Percentiles rank a stretch among this genome's conserved stretches.
Conservation (phyloP, 1,140 invertebrate genomes). For the Orius insidiosus region DNA sequence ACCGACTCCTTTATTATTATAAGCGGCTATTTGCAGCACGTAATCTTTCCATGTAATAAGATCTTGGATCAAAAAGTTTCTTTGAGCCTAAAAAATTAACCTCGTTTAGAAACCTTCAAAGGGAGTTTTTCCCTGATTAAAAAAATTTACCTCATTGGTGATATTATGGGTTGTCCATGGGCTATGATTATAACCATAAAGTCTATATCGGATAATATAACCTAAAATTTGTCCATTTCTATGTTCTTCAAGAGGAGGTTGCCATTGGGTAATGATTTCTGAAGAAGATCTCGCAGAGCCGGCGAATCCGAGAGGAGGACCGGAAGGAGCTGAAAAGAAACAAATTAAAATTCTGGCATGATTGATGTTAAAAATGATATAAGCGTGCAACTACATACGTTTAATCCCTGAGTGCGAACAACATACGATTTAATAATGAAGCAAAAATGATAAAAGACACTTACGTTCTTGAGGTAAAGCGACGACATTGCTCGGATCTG, state of each 20-base stretch:
- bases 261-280: conserved; percentile 96
- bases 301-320: conserved; percentile 73
- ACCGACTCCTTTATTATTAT: conserved; percentile 91
- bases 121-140: neutral
- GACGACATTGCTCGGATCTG: conserved; percentile 69
- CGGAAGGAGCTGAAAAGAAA: conserved; percentile 55
- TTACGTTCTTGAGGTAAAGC: conserved; percentile 85
- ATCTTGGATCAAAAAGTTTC: conserved; percentile 82
- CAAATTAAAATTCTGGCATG: neutral
- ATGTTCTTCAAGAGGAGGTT: conserved; percentile 79
- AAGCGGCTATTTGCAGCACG: conserved; percentile 90
- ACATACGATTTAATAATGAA: no score
- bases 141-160: conserved; percentile 49
- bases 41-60: conserved; percentile 97
- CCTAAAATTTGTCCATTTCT: conserved; percentile 89
- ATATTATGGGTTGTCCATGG: conserved; percentile 82
- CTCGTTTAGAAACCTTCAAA: neutral
- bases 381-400: neutral
- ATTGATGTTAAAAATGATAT: neutral
- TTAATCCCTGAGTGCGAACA: no score
- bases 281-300: conserved; percentile 80
- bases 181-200: conserved; percentile 77
- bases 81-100: conserved; percentile 41
- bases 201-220: conserved; percentile 77
- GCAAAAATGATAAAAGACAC: conserved; percentile 20